Conservation (phyloP, 1,140 invertebrate species). For the Drosophila seguyi region DNA sequence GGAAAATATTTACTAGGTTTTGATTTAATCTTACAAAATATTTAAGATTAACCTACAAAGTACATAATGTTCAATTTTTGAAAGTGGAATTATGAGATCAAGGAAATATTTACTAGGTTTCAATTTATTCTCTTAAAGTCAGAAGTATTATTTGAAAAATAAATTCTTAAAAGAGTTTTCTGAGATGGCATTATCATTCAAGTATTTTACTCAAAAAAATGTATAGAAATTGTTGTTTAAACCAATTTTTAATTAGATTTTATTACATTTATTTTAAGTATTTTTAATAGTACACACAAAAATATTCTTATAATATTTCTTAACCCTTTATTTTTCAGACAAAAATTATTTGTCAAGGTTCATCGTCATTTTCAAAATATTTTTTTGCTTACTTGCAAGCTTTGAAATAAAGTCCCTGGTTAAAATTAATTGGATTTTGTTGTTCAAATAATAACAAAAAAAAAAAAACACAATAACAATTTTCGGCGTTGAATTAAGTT, state of each 20-base stretch:
- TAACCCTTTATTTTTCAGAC: no score
- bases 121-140: background rate
- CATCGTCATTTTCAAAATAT: no score
- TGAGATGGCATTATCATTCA: background rate
- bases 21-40: background rate
- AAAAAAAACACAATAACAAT: background rate
- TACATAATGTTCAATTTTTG: background rate
- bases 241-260: background rate
- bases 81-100: background rate
- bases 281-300: background rate
- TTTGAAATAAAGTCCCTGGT: background rate
- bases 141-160: no score
- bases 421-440: slow-evolving; percentile 1
- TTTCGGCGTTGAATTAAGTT: slow-evolving; percentile 2
- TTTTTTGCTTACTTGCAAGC: no score
- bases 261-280: background rate
- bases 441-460: background rate
- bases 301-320: no score
- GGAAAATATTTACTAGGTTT: background rate
- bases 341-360: no score
- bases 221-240: background rate
- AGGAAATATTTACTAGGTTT: background rate
- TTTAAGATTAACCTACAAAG: background rate
- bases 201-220: background rate
- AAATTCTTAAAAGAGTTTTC: background rate